Conservation (phyloP, 1,140 invertebrate species). For the Armadillidium nasatum region DNA sequence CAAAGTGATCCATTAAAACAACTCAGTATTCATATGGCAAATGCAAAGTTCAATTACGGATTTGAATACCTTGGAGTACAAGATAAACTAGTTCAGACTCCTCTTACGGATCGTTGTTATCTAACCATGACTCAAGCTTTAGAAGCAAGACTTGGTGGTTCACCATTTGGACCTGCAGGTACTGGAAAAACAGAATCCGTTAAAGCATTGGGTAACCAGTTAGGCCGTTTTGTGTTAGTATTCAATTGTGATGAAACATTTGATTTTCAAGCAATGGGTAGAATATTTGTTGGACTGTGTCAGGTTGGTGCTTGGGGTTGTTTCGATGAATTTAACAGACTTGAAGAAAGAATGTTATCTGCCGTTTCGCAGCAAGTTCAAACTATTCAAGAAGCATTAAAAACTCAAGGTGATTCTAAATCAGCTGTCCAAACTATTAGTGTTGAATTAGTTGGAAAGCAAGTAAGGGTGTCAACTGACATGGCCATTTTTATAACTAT, state of each 20-base stretch:
- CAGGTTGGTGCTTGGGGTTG: slow-evolving; percentile 99
- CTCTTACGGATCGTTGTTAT: slow-evolving; percentile 96
- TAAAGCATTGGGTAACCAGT: slow-evolving; percentile 96
- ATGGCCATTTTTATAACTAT: slow-evolving; percentile 99
- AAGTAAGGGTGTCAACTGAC: slow-evolving; percentile 89
- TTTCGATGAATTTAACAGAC: slow-evolving; percentile 98
- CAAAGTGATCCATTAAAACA: slow-evolving; percentile 91
- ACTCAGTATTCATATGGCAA: slow-evolving; percentile 97
- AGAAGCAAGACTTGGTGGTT: slow-evolving; percentile 90
- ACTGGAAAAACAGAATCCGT: slow-evolving; percentile 99
- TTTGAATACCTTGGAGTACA: slow-evolving; percentile 99
- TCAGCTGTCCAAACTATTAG: slow-evolving; percentile 49
- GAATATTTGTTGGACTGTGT: slow-evolving; percentile 94
- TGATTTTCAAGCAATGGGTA: slow-evolving; percentile 95
- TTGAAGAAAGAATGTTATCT: slow-evolving; percentile 99
- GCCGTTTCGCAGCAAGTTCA: slow-evolving; percentile 99
- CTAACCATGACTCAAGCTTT: slow-evolving; percentile 99
- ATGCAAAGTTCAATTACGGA: slow-evolving; percentile 97
- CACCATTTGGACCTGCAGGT: slow-evolving; percentile 92
- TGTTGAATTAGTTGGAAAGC: slow-evolving; percentile 95
- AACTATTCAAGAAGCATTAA: slow-evolving; percentile 97
- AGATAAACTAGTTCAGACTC: slow-evolving; percentile 96
- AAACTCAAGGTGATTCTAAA: slow-evolving; percentile 72
- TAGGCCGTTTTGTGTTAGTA: slow-evolving; percentile 97
- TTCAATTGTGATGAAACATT: slow-evolving; percentile 99